Conservation (phyloP, 2,888 invertebrate species). For the Thymelicus lineola region DNA sequence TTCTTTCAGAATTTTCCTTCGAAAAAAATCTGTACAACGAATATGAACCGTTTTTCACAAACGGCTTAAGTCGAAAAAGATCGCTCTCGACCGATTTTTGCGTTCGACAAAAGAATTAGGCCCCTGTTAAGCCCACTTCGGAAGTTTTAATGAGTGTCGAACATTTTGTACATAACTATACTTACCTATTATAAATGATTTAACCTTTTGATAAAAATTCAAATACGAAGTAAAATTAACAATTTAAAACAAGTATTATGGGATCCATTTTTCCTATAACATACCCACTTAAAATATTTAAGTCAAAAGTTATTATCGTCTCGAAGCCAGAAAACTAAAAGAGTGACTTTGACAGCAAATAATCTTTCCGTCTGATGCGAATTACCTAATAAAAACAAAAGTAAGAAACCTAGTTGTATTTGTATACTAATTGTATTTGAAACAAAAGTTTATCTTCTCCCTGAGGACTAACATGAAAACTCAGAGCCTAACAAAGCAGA, state of each 20-base stretch:
- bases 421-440: background rate
- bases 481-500: background rate
- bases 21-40: background rate
- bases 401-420: background rate
- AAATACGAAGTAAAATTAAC: too few species aligned
- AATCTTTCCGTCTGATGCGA: background rate
- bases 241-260: too few species aligned
- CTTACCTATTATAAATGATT: too few species aligned
- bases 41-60: background rate
- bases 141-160: background rate
- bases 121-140: background rate
- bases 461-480: background rate
- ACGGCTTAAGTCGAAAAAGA: background rate
- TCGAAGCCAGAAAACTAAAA: too few species aligned
- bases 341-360: background rate
- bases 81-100: background rate
- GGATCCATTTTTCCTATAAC: too few species aligned
- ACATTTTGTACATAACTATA: background rate
- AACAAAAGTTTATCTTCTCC: constrained; percentile 8
- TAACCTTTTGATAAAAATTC: too few species aligned
- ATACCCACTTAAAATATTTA: too few species aligned
- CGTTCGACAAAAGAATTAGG: constrained; percentile 6
- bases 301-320: too few species aligned
- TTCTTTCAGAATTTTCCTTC: too few species aligned
- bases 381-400: background rate